These are phyloP conservation scores for Mesoligia furuncula DNA, from an alignment of 2,888 invertebrate species.

Conservation along the genomic window DNA sequence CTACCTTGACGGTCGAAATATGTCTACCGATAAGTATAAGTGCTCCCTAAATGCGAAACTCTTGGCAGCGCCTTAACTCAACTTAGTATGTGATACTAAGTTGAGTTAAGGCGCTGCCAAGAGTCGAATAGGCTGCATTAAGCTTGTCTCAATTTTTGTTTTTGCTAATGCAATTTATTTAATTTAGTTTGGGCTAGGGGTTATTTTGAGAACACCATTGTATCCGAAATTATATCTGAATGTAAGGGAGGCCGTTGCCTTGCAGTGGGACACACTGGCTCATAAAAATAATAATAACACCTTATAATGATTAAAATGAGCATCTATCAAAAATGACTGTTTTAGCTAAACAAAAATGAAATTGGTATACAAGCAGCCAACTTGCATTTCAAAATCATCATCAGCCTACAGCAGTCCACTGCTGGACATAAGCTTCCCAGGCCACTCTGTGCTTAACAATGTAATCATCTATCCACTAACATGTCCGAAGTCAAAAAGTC, in stretches of 20 bases:
- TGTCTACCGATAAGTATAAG: constrained; percentile 14
- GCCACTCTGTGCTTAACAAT: too few relatives aligned
- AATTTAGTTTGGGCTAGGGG: not conserved
- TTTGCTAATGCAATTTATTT: not conserved
- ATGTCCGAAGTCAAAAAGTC: too few relatives aligned
- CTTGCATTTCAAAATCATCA: not conserved
- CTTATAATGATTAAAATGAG: too few relatives aligned
- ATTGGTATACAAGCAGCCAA: not conserved
- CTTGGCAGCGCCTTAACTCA: not conserved
- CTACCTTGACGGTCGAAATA: constrained; percentile 33
- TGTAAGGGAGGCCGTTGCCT: too few relatives aligned
- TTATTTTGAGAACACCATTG: not conserved
- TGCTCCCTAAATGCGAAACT: constrained; percentile 16
- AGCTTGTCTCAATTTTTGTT: not conserved
- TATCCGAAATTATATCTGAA: too few relatives aligned
- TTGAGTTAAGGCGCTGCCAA: not conserved
- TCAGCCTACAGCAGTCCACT: too few relatives aligned
- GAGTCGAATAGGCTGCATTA: not conserved
- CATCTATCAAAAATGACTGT: not conserved
- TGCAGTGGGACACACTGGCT: too few relatives aligned
- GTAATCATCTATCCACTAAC: too few relatives aligned
- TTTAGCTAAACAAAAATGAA: not conserved
- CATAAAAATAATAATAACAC: too few relatives aligned
- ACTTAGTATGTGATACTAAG: not conserved
- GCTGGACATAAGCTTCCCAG: too few relatives aligned